Conservation (phyloP, 2,888 invertebrate species). For the Megaustenia siamemsis region DNA sequence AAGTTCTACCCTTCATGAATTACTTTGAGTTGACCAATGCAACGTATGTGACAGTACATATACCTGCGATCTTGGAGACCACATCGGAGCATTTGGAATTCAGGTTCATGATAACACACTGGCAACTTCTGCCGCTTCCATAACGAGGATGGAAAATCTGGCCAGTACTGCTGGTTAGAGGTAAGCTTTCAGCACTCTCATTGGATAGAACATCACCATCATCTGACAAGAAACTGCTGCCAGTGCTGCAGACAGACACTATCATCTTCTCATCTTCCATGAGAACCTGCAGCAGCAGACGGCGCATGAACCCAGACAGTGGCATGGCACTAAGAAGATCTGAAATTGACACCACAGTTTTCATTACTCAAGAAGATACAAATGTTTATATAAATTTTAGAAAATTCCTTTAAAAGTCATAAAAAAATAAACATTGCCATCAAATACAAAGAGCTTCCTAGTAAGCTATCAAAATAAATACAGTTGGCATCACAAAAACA, state of each 20-base stretch:
- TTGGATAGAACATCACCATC: slow-evolving; percentile 32
- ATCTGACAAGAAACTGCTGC: slow-evolving; percentile 21
- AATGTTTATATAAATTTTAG: not conserved
- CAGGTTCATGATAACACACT: slow-evolving; percentile 87
- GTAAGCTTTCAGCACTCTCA: slow-evolving; percentile 41
- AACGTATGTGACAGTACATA: not conserved
- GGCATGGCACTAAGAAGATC: slow-evolving; percentile 65
- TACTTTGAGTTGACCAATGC: not conserved
- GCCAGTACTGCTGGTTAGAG: slow-evolving; percentile 33
- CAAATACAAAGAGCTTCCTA: no score
- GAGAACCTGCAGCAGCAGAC: slow-evolving; percentile 90
- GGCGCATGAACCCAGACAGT: slow-evolving; percentile 91
- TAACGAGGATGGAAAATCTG: slow-evolving; percentile 84
- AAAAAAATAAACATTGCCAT: no score
- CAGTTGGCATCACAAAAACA: no score
- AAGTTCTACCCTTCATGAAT: not conserved
- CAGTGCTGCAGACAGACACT: slow-evolving; percentile 84
- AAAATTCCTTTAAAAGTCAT: no score
- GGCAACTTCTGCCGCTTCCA: slow-evolving; percentile 87
- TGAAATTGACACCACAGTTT: not conserved
- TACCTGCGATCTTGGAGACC: slow-evolving; percentile 83
- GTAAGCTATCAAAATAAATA: no score
- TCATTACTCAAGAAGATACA: not conserved
- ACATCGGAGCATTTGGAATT: slow-evolving; percentile 88
- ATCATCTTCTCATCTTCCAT: slow-evolving; percentile 91